Evolutionary conservation across 2,113 vertebrate species (phyloP).

Genomic region (Cyanistes caeruleus): DNA sequence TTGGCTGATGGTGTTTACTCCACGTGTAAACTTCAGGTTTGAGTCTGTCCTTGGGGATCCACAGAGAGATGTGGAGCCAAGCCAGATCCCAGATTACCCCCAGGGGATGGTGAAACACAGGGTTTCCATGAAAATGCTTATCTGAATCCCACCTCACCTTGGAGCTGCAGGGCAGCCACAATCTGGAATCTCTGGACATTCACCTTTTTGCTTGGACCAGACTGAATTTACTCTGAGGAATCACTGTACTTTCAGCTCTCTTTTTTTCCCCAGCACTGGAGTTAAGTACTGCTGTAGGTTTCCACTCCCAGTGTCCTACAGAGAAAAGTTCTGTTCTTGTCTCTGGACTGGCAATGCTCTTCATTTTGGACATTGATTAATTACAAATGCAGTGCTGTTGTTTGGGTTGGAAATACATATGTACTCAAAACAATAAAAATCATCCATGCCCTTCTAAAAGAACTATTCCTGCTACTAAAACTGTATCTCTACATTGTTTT

Average conservation of each 20-base stretch:
- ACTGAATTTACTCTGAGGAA: neutral
- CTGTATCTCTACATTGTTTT: neutral
- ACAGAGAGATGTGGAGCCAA: neutral
- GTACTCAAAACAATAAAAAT: neutral
- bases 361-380: neutral
- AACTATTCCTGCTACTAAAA: neutral
- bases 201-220: neutral
- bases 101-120: neutral
- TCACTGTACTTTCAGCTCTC: neutral
- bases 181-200: neutral
- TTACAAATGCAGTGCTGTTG: neutral
- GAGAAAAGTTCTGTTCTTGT: neutral
- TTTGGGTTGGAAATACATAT: neutral
- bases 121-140: neutral
- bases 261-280: neutral
- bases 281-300: neutral
- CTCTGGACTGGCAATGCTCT: neutral
- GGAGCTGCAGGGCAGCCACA: rapidly evolving
- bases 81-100: neutral
- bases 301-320: neutral
- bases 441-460: neutral
- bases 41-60: neutral
- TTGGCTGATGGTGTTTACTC: neutral
- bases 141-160: neutral
- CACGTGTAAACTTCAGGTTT: neutral